Conservation (phyloP, 2,888 invertebrate species). For the Pardosa pseudoannulata region DNA sequence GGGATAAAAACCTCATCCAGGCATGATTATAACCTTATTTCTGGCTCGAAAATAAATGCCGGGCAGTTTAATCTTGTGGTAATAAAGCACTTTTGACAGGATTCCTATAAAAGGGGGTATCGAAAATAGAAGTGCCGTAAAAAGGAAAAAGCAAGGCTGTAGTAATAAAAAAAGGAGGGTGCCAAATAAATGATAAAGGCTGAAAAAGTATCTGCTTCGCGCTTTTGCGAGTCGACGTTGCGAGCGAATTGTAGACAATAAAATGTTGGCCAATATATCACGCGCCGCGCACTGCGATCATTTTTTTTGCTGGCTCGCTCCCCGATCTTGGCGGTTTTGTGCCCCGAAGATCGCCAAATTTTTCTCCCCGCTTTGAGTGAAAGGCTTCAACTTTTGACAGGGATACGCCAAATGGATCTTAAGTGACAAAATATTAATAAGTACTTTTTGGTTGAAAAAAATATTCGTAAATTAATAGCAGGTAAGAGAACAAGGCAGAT, state of each 20-base stretch:
- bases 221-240: constrained; percentile 55
- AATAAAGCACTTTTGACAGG: constrained; percentile 72
- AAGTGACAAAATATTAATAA: no score
- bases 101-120: constrained; percentile 68
- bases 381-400: not conserved
- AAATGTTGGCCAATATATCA: constrained; percentile 69
- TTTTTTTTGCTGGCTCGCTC: not conserved
- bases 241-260: constrained; percentile 69
- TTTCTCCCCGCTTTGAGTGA: not conserved
- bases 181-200: constrained; percentile 69
- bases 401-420: not conserved
- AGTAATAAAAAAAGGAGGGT: constrained; percentile 36
- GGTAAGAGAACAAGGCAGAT: no score
- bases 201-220: constrained; percentile 70
- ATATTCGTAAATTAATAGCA: no score
- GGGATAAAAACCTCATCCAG: constrained; percentile 52
- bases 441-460: no score
- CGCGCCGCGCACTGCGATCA: not conserved
- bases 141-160: constrained; percentile 43
- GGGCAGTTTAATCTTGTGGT: constrained; percentile 70
- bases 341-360: not conserved
- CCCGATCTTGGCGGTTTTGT: constrained; percentile 3
- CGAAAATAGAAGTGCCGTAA: constrained; percentile 68
- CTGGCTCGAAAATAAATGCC: constrained; percentile 67
- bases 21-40: constrained; percentile 72